Base-by-base conservation (phyloP, 2,113 vertebrate genomes). In the Benitochromis conjunctus region DNA sequence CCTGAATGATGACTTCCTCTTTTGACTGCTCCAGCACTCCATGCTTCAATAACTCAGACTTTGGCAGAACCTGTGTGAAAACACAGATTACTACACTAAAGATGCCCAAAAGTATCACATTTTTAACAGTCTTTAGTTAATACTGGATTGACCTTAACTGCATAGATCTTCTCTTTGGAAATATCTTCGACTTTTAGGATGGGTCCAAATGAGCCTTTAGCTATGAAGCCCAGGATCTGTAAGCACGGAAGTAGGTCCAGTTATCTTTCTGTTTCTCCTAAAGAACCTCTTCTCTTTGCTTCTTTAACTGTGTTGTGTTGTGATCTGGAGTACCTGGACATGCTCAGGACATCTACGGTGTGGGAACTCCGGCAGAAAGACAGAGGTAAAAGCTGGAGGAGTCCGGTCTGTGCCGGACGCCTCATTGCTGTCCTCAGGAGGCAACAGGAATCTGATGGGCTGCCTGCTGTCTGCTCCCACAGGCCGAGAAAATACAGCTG, bases 1-100 rank as follows among this genome's bases (percentile, higher is more conserved):
- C 98, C 97, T 98, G 98, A 84, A 99, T 97, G 91, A 96, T 97
- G 92, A 98, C 97, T 90, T 98, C 98, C 58, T 98, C 97, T 87
- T 98, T 98, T 56, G 97, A 97, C 89, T 98, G 98, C 90, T 96
- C 96, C 88, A 98, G 90, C 46, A 94, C 95, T 53, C 97, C 96
- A 0, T 92, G 95, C 55, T 97, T 97, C 81, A 98, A 93, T 74
- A 98, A 96, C 89, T 97, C 97, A 41, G 95, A 95, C 93, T 98
- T 98, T 55, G 97, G 95, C 19, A 98, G 86, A 24, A 99, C 98
- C 97, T 98, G 4, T 31, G 19, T 19, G 81, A 38, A 26, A 69
- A 66, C 21, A 51, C 31, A 66, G 48, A 79, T 13, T 1, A 69
- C 48, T 26, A 53, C 10, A 48, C 13, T 71, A 51, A 21, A 81